Base-by-base conservation (phyloP, 2,113 vertebrate species). In the Ovibos moschatus region DNA sequence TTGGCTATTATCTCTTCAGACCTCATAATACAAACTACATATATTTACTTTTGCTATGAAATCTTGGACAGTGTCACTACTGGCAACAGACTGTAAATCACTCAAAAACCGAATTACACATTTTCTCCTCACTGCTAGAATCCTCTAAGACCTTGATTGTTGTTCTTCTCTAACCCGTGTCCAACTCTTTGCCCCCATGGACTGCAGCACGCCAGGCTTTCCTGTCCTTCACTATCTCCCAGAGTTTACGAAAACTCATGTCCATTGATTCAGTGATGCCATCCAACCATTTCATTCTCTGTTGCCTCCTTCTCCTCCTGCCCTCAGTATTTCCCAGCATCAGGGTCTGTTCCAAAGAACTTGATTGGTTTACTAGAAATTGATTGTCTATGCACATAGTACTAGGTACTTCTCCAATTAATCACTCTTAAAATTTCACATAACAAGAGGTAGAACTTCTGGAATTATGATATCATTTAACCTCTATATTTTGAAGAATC, bases 1-100 rank as follows among this genome's bases (percentile, higher is more conserved):
- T 43, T n/a, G 57, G 30, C 36, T 95, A 45, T 93, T 85, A 40
- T 57, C 3, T 58, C 12, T 87, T 43, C 43, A 64, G 51, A 93
- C 67, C 86, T 25, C 51, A 58, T n/a, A 91, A 82, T 82, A 87
- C 2, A 67, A 58, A 92, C 57, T 57, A 40, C 21, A 14, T 36
- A 53, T 51, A 55, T 95, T 94, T 64, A 25, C 4, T 84, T 85
- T 62, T 78, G 16, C 1, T 58, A 25, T 84, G 28, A 91, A 95
- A 82, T 78, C 50, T 93, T 87, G 23, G 27, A 67, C 74, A 14
- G 15, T 87, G 2, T 90, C 40, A 53, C 43, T 87, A 27, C 82
- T 82, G 81, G 40, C 51, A 85, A 92, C 36, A 92, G 43, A 81
- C 53, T 92, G 79, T 36, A 89, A 43, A 62, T 94, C 53, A 64